Conservation (phyloP, 2,113 vertebrate genomes). For the Sorex fumeus region DNA sequence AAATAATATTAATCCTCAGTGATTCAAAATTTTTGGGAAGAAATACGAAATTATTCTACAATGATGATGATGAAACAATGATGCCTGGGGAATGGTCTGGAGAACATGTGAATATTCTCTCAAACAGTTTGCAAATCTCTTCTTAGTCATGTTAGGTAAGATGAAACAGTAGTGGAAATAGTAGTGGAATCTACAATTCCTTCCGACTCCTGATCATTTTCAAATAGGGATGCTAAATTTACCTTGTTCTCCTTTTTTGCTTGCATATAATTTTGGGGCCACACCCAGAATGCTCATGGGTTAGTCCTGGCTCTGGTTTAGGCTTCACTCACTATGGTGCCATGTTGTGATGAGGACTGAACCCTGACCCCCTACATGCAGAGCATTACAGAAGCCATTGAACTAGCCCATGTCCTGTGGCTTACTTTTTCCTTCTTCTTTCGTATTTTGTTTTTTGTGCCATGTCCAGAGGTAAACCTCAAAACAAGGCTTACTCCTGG, state of each 20-base stretch:
- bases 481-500: too few species aligned
- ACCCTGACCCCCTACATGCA: too few species aligned
- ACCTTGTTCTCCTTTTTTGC: neutral
- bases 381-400: too few species aligned
- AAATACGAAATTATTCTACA: constrained; percentile 41
- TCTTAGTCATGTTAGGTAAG: neutral
- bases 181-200: neutral
- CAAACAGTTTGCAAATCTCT: constrained; percentile 34
- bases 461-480: too few species aligned
- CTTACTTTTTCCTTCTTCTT: too few species aligned
- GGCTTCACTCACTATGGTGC: neutral
- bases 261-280: neutral
- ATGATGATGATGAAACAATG: neutral
- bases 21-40: constrained; percentile 41
- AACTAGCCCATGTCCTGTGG: too few species aligned
- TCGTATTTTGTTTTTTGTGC: too few species aligned
- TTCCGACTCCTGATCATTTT: constrained; percentile 11
- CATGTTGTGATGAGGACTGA: too few species aligned
- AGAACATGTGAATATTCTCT: constrained; percentile 20
- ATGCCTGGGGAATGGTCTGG: neutral
- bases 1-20: constrained; percentile 44
- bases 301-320: neutral
- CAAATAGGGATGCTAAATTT: constrained; percentile 21
- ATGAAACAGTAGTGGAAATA: constrained; percentile 24
- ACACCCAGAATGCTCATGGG: neutral